These are phyloP conservation scores for Brachyptera risi DNA, from an alignment of 2,888 invertebrate species.

Conservation along the genomic window DNA sequence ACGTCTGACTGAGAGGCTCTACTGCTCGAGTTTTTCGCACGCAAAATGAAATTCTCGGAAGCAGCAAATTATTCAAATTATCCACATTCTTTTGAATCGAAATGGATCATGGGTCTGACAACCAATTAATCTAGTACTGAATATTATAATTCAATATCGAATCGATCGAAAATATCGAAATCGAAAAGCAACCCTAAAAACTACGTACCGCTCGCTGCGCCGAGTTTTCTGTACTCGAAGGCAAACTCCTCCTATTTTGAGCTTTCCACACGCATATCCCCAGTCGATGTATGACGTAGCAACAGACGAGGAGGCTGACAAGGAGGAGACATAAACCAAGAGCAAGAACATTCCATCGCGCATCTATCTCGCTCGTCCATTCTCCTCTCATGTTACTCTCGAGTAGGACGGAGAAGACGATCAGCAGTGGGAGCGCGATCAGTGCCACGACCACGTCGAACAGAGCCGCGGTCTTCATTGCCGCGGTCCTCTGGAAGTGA, in stretches of 20 bases:
- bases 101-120: too few species aligned
- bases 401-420: conserved; percentile 45
- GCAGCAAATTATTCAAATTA: too few species aligned
- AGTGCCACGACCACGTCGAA: conserved; percentile 47
- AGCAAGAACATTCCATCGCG: conserved; percentile 45
- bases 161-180: too few species aligned
- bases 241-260: conserved; percentile 9
- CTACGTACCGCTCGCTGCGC: not conserved
- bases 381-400: conserved; percentile 45
- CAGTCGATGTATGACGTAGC: conserved; percentile 48
- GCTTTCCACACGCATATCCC: conserved; percentile 45
- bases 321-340: conserved; percentile 46
- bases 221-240: too few species aligned
- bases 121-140: too few species aligned
- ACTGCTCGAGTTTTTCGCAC: too few species aligned
- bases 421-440: conserved; percentile 46
- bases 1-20: too few species aligned
- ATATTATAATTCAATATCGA: too few species aligned
- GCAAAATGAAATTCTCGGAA: too few species aligned
- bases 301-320: conserved; percentile 46
- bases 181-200: too few species aligned
- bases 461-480: conserved; percentile 5
- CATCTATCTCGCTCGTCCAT: conserved; percentile 39
- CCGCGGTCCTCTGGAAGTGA: not conserved
- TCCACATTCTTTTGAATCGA: too few species aligned